phyloP scores from a whole-genome alignment of 2,113 vertebrate genomes.

The Calyptommatus sinebrachiatus region DNA sequence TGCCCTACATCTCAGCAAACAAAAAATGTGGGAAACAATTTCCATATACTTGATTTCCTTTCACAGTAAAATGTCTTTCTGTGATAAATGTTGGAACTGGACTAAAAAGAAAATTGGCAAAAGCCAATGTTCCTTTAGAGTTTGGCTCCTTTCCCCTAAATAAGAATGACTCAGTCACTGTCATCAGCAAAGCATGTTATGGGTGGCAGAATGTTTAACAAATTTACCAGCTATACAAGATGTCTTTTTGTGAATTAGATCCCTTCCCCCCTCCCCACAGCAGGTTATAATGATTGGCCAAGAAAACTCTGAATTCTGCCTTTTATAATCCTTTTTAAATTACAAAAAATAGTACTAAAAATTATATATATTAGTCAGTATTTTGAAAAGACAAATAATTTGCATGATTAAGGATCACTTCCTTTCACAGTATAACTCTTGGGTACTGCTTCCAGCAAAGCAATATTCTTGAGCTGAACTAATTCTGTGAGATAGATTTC shows the following conservation, averaged over 20 bases:
- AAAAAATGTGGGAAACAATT: no score
- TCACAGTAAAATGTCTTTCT: background rate
- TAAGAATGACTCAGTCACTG: constrained; percentile 31
- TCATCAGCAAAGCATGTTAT: constrained; percentile 14
- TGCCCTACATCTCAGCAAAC: no score
- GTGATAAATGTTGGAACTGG: constrained; percentile 26
- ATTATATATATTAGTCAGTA: background rate
- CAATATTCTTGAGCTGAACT: background rate
- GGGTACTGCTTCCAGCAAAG: constrained; percentile 18
- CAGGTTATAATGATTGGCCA: background rate
- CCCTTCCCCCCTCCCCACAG: background rate
- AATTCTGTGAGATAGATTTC: background rate
- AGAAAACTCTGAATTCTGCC: constrained; percentile 1
- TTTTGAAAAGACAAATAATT: background rate
- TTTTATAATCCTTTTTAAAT: constrained; percentile 10
- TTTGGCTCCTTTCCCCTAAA: constrained; percentile 32
- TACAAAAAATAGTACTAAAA: background rate
- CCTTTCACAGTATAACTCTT: background rate
- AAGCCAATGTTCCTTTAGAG: constrained; percentile 31
- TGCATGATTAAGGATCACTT: background rate
- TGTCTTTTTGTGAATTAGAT: constrained; percentile 34
- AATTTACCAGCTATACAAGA: background rate
- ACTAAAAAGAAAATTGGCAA: constrained; percentile 16
- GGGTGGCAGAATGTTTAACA: constrained; percentile 18
- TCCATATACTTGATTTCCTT: no score